Base-by-base conservation (phyloP, 30 jellyfish, hydroid and myxozoan species). In the Cassiopea andromeda region DNA sequence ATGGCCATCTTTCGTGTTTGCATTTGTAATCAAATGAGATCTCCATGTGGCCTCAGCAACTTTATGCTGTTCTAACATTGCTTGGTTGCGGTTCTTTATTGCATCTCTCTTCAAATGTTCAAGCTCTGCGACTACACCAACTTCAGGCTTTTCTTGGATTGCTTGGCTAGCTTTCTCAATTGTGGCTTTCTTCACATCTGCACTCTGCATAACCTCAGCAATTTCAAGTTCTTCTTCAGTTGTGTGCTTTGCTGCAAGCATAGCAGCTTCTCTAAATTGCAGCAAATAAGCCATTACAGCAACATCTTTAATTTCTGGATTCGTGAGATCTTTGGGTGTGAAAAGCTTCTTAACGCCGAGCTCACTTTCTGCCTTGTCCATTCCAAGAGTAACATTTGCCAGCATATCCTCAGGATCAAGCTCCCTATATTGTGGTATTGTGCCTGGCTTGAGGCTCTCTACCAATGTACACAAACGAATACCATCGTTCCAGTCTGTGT, bases 401-500 rank as follows among this genome's bases (percentile, higher is more conserved):
- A 88, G 85, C 72, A 71, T 83, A 71, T 92, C 83, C 17, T 61
- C 83, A 38, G 97, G 94, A 43, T 89, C 68, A 48, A 86, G 79
- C 14, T 79, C 78, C 19, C 46, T 58, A 72, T 68, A 82, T 44
- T 80, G 61, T 17, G 92, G 91, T 3, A 83, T 80, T 14, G 89
- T 80, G 14, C 97, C 97, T 1, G 98, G 97, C 60, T 93, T 71
- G 77, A 94, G 38, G n/a, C 91, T 85, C 74, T 94, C 94, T 44
- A 94, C 97, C 83, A 94, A 57, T 61, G 95, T 85, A 87, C 98
- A 89, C 85, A 97, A 92, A n/a, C 97, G 97, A 17, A 84, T 89
- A 7, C 99, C 99, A 76, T 97, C 98, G 84, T 93, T 97, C 99
- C 99, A 97, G 67, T 97, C 98, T 13, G 97, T 93, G 83, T 90